Conservation (phyloP, 2,113 vertebrate species). For the Rhineura floridana region DNA sequence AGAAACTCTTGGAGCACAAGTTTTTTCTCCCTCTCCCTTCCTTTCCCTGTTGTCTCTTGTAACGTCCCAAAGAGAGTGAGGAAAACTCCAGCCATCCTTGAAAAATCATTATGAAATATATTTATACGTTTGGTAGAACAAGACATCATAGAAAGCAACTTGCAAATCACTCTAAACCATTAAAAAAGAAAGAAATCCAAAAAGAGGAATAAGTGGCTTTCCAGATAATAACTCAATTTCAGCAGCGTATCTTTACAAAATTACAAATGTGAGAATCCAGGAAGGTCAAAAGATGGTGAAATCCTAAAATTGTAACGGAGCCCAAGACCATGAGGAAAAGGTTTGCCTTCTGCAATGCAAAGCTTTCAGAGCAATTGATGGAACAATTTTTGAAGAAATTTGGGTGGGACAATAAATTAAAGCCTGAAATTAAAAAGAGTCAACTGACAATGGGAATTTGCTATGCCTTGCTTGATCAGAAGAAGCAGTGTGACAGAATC, state of each 20-base stretch:
- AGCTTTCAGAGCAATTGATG: slow-evolving; percentile 27
- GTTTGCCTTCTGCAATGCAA: slow-evolving; percentile 19
- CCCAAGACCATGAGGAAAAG: slow-evolving; percentile 19
- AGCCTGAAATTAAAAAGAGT: slow-evolving; percentile 46
- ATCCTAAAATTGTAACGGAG: slow-evolving; percentile 10
- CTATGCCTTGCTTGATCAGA: slow-evolving; percentile 45
- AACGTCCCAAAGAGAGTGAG: neutral
- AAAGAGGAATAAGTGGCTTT: slow-evolving; percentile 16
- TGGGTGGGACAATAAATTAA: slow-evolving; percentile 44
- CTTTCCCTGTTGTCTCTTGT: neutral
- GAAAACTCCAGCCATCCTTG: neutral
- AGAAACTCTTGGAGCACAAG: neutral
- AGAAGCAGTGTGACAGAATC: slow-evolving; percentile 19
- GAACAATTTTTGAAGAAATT: slow-evolving; percentile 41
- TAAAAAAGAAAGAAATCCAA: neutral
- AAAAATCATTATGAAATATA: neutral
- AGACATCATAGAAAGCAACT: neutral
- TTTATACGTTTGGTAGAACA: neutral
- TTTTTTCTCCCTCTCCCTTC: neutral
- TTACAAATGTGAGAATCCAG: slow-evolving; percentile 26
- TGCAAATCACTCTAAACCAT: neutral
- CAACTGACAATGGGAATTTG: slow-evolving; percentile 30
- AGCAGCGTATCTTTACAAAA: slow-evolving; percentile 8
- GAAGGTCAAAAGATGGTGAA: slow-evolving; percentile 42
- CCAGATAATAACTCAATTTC: neutral